These are phyloP conservation scores for Danaus chrysippus DNA, from an alignment of 2,888 invertebrate species.

Conservation along the genomic window DNA sequence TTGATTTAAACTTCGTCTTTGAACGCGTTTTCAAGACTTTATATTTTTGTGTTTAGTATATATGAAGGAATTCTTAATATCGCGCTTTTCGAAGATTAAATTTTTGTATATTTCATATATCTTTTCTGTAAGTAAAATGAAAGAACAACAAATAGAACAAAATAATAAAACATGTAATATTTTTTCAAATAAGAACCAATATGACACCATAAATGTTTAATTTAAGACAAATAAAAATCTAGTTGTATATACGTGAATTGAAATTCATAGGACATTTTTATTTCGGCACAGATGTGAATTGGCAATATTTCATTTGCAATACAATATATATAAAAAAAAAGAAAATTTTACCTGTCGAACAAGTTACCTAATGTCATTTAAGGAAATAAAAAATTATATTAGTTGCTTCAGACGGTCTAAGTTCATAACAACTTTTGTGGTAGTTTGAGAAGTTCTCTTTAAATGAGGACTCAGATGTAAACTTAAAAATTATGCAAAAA, in stretches of 20 bases:
- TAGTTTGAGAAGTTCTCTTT: constrained; percentile 9
- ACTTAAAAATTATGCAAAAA: constrained; percentile 4
- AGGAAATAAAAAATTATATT: background rate
- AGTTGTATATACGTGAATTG: no score
- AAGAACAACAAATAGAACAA: no score
- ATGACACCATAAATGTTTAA: no score
- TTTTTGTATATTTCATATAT: no score
- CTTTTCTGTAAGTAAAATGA: no score
- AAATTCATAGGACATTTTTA: no score
- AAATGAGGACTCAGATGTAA: background rate
- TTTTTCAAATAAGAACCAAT: no score
- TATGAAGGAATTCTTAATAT: background rate
- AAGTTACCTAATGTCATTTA: background rate
- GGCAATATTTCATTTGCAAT: no score
- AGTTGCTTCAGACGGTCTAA: constrained; percentile 15
- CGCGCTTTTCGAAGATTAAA: background rate
- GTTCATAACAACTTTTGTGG: constrained; percentile 16
- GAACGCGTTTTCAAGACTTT: constrained; percentile 12
- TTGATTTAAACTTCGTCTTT: constrained; percentile 33
- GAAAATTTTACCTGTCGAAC: background rate
- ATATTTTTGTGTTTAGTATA: constrained; percentile 22
- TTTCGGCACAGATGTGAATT: no score
- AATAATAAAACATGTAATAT: no score
- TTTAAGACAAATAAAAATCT: no score
- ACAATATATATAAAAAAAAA: background rate